These are phyloP conservation scores for Meandrina meandrites DNA, from an alignment of 92 coral and sea anemone species.

Conservation along the genomic window DNA sequence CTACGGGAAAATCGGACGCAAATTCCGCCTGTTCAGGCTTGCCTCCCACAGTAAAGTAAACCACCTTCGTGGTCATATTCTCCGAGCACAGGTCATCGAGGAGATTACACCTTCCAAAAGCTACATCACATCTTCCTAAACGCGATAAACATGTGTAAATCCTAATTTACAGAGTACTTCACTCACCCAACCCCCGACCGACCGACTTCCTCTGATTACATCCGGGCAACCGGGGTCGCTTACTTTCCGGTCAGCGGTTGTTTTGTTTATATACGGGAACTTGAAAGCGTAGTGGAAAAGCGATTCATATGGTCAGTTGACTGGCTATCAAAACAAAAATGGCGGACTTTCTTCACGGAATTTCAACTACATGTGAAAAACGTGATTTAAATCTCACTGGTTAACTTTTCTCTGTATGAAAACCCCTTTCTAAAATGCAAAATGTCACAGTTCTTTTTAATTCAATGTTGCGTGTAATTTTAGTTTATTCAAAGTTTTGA, in stretches of 20 bases:
- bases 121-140: conserved; percentile 6
- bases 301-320: conserved; percentile 49
- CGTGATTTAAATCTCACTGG: not conserved
- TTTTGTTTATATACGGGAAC: conserved; percentile 5
- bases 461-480: too few species aligned
- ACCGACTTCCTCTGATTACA: conserved; percentile 27
- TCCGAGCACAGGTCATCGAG: conserved; percentile 32
- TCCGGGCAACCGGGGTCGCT: conserved; percentile 13
- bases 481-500: not conserved
- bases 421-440: not conserved
- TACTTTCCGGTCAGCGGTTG: conserved; percentile 13
- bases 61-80: conserved; percentile 82
- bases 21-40: conserved; percentile 85
- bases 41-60: conserved; percentile 84
- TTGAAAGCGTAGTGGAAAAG: not conserved
- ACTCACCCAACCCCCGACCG: not conserved
- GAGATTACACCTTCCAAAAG: not conserved
- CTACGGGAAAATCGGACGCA: conserved; percentile 70
- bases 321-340: conserved; percentile 23
- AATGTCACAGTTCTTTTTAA: not conserved
- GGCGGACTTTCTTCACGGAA: not conserved
- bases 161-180: not conserved
- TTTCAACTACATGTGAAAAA: too few species aligned
- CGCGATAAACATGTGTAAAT: not conserved
- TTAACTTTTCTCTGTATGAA: not conserved